Base-by-base conservation (phyloP, 2,888 invertebrate species). In the Conchocele bisecta region DNA sequence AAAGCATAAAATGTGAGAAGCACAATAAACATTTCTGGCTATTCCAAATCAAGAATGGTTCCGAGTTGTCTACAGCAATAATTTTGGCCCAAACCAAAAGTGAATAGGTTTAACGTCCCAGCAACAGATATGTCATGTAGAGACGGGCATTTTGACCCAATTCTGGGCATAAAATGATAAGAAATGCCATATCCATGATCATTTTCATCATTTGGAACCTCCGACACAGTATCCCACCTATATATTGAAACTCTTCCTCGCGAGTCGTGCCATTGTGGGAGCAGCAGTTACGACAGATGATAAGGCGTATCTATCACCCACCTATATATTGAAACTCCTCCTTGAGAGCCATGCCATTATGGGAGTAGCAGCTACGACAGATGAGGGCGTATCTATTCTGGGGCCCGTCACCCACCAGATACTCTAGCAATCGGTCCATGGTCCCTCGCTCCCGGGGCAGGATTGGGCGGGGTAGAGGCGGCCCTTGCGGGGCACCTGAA, bases 331-430 rank as follows among this genome's bases (percentile, higher is more conserved):
- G 94, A 90, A 94, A 95, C 86, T 95, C 95, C 87, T 95, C 95
- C 80, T 93, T 93, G 13, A 95, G 90, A 1, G 95, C 94, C 94
- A 95, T 93, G 93, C 99, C 99, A 91, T 99, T 99, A 90, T 99
- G 99, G 17, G 95, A 94, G 81, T 93, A 94, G 90, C 99, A 99
- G 79, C 95, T 94, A 39, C 93, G 93, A 91, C 99, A 99, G 86
- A 99, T 97, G 77, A 99, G 94, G 22, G 99, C 99, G 92, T 95
- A 99, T 83, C 98, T 94, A 91, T 97, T 96, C 72, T 94, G 94
- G 26, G 98, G 98, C 0, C 98, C 99, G 91, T 99, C 99, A 42
- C 98, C 98, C 42, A 99, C 94, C 71, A 99, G 92, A 89, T 96
- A 97, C 90, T 99, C 99, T 17, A 99, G 95, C 86, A 99, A 93